phyloP scores from a whole-genome alignment of 2,113 vertebrate species.

The Budorcas taxicolor region DNA sequence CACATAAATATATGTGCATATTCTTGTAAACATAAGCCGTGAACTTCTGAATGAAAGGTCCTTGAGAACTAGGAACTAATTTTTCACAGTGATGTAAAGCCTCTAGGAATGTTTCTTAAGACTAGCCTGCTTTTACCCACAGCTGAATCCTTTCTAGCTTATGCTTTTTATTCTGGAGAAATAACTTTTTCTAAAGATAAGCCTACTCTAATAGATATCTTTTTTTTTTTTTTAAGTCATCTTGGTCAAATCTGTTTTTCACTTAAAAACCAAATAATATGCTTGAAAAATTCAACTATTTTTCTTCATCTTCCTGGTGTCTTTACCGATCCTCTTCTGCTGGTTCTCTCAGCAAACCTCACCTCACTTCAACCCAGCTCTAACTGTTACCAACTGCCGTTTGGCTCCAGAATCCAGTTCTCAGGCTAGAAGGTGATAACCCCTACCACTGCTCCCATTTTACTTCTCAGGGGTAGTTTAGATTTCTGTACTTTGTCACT shows the following conservation, averaged over 20 bases:
- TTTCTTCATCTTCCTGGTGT: background rate
- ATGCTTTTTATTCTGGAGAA: background rate
- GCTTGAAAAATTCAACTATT: background rate
- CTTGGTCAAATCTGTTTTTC: background rate
- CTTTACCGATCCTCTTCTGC: background rate
- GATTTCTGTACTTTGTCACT: background rate
- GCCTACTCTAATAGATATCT: background rate
- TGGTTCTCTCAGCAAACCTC: background rate
- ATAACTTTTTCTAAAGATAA: constrained; percentile 24
- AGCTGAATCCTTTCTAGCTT: constrained; percentile 9
- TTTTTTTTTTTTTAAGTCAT: background rate
- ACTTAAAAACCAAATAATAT: constrained; percentile 23
- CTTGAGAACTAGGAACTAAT: background rate
- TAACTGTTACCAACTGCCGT: constrained; percentile 22
- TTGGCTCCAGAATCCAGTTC: background rate
- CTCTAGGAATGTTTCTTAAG: background rate
- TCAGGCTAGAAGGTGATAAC: constrained; percentile 8
- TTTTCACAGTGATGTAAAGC: constrained; percentile 1
- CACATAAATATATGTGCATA: background rate
- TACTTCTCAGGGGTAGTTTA: background rate
- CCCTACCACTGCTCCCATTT: background rate
- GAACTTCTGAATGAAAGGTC: background rate
- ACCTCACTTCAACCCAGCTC: background rate
- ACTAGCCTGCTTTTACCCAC: background rate
- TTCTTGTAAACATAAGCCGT: background rate